Percentiles rank a stretch among this genome's conserved stretches.
Evolutionary conservation across 2,888 invertebrate genomes (phyloP).

Genomic region (Drosophila percnosoma): DNA sequence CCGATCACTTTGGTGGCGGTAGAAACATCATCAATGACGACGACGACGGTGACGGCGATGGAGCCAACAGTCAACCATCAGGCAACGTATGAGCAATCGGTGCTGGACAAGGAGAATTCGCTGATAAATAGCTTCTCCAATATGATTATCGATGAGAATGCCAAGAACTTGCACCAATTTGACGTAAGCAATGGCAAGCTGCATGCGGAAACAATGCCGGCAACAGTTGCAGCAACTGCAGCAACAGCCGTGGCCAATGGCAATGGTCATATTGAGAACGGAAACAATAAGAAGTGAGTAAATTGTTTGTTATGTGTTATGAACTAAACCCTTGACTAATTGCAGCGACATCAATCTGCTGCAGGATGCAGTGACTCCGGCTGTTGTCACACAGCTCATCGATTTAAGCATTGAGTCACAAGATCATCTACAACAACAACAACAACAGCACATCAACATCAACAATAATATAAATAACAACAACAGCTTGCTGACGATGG

Average conservation of each 20-base stretch:
- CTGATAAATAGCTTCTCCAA: constrained; percentile 84
- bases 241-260: constrained; percentile 81
- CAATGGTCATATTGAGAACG: constrained; percentile 85
- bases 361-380: constrained; percentile 80
- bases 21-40: background rate
- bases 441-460: constrained; percentile 75
- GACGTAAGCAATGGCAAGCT: constrained; percentile 84
- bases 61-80: constrained; percentile 75
- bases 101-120: constrained; percentile 84
- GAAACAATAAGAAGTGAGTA: constrained; percentile 84
- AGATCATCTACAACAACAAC: constrained; percentile 74
- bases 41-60: constrained; percentile 7
- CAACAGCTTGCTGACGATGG: constrained; percentile 83
- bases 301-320: background rate
- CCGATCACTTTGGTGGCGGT: constrained; percentile 12
- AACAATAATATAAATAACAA: constrained; percentile 81
- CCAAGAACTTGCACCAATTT: constrained; percentile 82
- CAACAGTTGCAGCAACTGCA: constrained; percentile 2
- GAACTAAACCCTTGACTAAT: constrained; percentile 24
- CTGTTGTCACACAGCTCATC: constrained; percentile 83
- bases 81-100: constrained; percentile 84
- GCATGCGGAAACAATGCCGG: constrained; percentile 59
- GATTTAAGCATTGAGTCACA: constrained; percentile 85
- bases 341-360: constrained; percentile 84
- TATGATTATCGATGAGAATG: constrained; percentile 84